These are phyloP conservation scores for Sthenelais limicola DNA, from an alignment of 2,888 invertebrate genomes.

Conservation along the genomic window DNA sequence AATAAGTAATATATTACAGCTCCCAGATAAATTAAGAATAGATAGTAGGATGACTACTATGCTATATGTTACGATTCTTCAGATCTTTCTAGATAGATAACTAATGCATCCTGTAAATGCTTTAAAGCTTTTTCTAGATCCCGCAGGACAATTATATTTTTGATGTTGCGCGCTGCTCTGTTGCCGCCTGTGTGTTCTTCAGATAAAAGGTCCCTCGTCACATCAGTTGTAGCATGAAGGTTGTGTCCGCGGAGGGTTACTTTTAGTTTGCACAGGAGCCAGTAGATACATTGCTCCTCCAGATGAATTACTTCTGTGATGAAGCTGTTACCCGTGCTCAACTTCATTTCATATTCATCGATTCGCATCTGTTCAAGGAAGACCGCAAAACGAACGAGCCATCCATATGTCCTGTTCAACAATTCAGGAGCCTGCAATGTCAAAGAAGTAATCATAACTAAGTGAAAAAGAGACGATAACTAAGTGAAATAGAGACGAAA, in stretches of 20 bases:
- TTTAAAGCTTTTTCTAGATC: neutral
- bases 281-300: constrained; percentile 13
- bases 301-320: neutral
- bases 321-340: neutral
- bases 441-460: neutral
- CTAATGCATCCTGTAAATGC: constrained; percentile 2
- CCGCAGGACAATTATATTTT: neutral
- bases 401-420: neutral
- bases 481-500: too few species aligned
- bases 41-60: too few species aligned
- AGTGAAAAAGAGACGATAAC: too few species aligned
- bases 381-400: constrained; percentile 24
- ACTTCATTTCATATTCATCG: neutral
- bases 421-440: constrained; percentile 1
- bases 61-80: too few species aligned
- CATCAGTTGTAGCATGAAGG: neutral
- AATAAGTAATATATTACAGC: too few species aligned
- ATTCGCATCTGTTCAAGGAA: constrained; percentile 5
- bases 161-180: neutral
- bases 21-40: too few species aligned
- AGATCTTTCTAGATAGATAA: too few species aligned
- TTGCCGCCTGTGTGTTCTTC: neutral
- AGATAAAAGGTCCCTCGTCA: neutral
- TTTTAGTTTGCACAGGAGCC: constrained; percentile 10
- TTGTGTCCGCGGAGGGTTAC: neutral